Conservation (phyloP, 1,140 invertebrate species). For the Centruroides vittatus region DNA sequence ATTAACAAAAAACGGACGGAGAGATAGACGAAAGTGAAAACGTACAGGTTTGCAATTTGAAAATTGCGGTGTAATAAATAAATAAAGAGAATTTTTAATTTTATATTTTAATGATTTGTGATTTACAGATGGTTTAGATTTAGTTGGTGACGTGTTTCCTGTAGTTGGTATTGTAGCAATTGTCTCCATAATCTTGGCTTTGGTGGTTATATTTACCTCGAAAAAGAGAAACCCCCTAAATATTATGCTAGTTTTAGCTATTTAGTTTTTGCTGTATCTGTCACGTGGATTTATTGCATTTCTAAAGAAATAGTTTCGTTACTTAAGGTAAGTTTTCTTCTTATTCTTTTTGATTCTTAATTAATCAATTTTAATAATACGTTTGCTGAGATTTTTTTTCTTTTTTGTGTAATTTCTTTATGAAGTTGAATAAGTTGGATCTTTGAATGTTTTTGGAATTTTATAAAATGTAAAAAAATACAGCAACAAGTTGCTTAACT, state of each 20-base stretch:
- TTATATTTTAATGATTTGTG: not conserved
- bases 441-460: too few species aligned
- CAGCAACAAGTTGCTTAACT: too few species aligned
- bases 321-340: constrained; percentile 27
- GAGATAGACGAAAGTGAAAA: too few species aligned
- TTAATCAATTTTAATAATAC: too few species aligned
- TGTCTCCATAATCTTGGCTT: constrained; percentile 22
- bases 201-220: constrained; percentile 28
- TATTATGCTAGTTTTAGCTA: constrained; percentile 39
- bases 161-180: constrained; percentile 23
- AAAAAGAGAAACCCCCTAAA: constrained; percentile 24
- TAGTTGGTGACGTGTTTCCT: constrained; percentile 23
- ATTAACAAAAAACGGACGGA: too few species aligned
- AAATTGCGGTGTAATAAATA: too few species aligned
- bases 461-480: too few species aligned
- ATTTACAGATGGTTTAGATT: constrained; percentile 30
- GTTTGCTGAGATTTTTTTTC: too few species aligned
- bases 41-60: too few species aligned
- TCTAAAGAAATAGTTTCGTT: constrained; percentile 50
- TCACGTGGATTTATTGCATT: constrained; percentile 48
- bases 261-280: constrained; percentile 44
- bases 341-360: not conserved
- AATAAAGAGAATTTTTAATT: too few species aligned
- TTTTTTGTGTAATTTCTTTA: too few species aligned
- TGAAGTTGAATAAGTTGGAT: too few species aligned